Evolutionary conservation across 2,113 vertebrate genomes (phyloP).

Genomic region (Myxocyprinus asiaticus): DNA sequence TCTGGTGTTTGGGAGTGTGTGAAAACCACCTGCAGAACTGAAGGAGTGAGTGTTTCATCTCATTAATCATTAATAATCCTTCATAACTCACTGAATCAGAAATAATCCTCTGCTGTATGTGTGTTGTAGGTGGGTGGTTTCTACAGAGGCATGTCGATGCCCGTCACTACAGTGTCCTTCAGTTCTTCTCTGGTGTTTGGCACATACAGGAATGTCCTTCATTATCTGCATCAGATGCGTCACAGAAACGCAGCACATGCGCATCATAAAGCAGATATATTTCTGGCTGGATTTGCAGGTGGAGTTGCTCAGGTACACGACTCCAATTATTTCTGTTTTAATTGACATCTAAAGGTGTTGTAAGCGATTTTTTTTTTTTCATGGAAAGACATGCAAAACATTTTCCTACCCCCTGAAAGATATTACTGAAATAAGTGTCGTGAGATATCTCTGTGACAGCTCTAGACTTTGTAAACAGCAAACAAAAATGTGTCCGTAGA

Average conservation of each 20-base stretch:
- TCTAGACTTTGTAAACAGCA: too few relatives aligned
- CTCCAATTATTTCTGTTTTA: too few relatives aligned
- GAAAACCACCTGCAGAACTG: slow-evolving; percentile 73
- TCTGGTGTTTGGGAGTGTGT: slow-evolving; percentile 81
- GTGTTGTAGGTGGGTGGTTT: slow-evolving; percentile 75
- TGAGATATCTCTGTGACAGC: too few relatives aligned
- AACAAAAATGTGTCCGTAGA: too few relatives aligned
- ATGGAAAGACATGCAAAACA: too few relatives aligned
- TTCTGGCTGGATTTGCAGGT: slow-evolving; percentile 73
- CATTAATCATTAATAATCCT: background rate
- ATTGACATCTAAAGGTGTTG: too few relatives aligned
- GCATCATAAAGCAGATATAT: slow-evolving; percentile 72
- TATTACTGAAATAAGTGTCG: too few relatives aligned
- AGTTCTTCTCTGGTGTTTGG: slow-evolving; percentile 83
- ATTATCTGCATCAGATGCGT: slow-evolving; percentile 68
- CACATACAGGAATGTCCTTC: slow-evolving; percentile 76
- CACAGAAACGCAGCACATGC: slow-evolving; percentile 62
- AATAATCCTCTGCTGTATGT: background rate
- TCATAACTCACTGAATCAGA: background rate
- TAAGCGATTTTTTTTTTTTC: too few relatives aligned
- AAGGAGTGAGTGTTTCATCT: slow-evolving; percentile 79
- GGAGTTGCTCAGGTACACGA: slow-evolving; percentile 76
- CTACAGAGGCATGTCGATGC: slow-evolving; percentile 82
- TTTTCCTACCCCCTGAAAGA: too few relatives aligned
- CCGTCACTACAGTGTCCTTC: slow-evolving; percentile 71